Base-by-base conservation (phyloP, 2,888 invertebrate genomes). In the Protonemura montana region DNA sequence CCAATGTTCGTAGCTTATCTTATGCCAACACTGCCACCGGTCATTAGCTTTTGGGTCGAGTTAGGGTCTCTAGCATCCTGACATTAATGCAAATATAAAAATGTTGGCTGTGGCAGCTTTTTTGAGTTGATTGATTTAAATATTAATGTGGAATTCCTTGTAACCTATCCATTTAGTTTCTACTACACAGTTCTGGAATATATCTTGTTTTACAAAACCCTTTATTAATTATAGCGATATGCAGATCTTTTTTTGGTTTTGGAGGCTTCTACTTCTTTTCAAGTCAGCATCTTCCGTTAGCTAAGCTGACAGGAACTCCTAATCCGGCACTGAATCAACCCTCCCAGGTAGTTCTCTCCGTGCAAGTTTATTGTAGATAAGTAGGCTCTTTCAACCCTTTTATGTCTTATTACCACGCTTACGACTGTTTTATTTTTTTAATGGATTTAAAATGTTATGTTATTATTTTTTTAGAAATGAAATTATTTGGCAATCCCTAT, bases 391-490 rank as follows among this genome's bases (percentile, higher is more conserved):
- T 59, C 59, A 21, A 59, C 59, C 13, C 1, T 59, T 59, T 59
- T 13, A 21, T 16, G 59, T 59, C 59, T 59, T 59, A 5, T 21
- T 59, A 59, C 21, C 59, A 59, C 59, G 59, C 59, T 59, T 59
- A 59, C 59, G 21, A 59, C 59, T 59, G 16, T 59, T 35, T 59
- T 59, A 59, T 59, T 59, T 59, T 59, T 59, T 59, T 35, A 35
- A 21, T 59, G 59, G 21, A 21, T 59, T 59, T 59, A 59, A 21
- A 59, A 13, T 21, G 16, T 21, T 7, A 59, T 59, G 59, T 59
- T 59, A 59, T 59, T 59, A 59, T 59, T 59, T 59, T 59, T 59
- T 59, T 59, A 59, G 59, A 59, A 59, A 59, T 59, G 59, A 21
- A 59, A 59, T 21, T 59, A 59, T 59, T 59, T 59, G 59, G 59